A percentile compares a stretch with the other conserved stretches of the same genome.
These are phyloP conservation scores for Macropus fuliginosus DNA, from an alignment of 2,797 vertebrate species.

Conservation along the genomic window DNA sequence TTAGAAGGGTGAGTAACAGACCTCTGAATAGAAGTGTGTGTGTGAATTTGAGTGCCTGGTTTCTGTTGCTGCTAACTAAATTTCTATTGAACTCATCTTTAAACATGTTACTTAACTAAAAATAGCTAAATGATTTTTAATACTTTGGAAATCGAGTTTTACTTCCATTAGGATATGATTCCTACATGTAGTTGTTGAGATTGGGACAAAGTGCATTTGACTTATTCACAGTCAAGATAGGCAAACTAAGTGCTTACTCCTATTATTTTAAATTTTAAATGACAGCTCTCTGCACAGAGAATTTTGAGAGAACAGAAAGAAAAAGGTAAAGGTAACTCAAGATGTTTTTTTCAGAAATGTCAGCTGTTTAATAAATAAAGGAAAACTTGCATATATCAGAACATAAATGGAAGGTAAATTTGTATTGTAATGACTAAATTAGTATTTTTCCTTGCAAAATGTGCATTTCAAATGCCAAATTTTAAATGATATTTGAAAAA, in stretches of 20 bases:
- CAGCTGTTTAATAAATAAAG: constrained; percentile 38
- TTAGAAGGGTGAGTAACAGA: not conserved
- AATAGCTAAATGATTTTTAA: not conserved
- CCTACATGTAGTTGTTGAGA: not conserved
- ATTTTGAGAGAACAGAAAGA: not conserved
- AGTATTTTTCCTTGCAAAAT: constrained; percentile 19
- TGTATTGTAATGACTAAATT: not conserved
- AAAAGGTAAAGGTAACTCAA: not conserved
- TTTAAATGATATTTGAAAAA: not conserved
- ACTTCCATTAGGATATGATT: not conserved
- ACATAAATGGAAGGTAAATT: not conserved
- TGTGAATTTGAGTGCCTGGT: fast-evolving
- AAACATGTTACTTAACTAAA: not conserved
- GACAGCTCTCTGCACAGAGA: not conserved
- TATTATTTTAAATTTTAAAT: not conserved
- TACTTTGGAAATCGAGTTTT: not conserved
- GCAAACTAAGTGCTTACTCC: not conserved
- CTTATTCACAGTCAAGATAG: not conserved
- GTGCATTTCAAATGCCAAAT: constrained; percentile 6
- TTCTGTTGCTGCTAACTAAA: not conserved
- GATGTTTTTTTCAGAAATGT: not conserved
- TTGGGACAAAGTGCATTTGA: not conserved
- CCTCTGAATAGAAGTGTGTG: not conserved
- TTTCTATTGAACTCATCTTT: not conserved
- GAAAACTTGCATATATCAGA: not conserved